phyloP scores from a whole-genome alignment of 2,888 invertebrate genomes.

The Noctua pronuba region DNA sequence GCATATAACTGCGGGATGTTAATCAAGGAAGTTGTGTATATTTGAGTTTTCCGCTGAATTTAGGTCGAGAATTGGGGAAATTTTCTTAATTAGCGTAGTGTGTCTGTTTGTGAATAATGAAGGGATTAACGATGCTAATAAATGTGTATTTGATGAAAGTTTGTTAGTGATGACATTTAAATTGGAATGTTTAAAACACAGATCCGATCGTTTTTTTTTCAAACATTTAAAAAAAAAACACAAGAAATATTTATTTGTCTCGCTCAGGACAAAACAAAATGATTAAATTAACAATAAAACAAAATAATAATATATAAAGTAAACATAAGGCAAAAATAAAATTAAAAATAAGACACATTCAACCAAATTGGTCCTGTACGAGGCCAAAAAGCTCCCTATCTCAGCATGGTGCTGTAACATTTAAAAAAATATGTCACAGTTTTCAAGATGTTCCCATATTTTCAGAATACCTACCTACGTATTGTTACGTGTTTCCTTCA shows the following conservation, averaged over 20 bases:
- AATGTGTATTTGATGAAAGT: neutral
- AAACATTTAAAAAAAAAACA: too few species aligned
- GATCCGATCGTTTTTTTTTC: neutral
- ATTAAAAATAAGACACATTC: too few species aligned
- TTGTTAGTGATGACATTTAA: neutral
- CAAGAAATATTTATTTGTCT: too few species aligned
- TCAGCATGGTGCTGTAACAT: too few species aligned
- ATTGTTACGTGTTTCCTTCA: neutral
- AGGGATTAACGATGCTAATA: constrained; percentile 12
- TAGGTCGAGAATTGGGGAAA: constrained; percentile 42
- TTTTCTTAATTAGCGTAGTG: constrained; percentile 56
- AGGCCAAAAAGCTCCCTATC: too few species aligned
- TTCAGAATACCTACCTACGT: neutral
- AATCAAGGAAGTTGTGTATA: constrained; percentile 76
- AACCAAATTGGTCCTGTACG: too few species aligned
- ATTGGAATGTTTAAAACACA: neutral
- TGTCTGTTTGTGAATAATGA: constrained; percentile 29
- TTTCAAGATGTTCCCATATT: neutral
- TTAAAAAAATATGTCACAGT: neutral
- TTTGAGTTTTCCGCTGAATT: constrained; percentile 67
- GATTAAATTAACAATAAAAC: too few species aligned
- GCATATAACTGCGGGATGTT: constrained; percentile 78
- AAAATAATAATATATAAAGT: too few species aligned
- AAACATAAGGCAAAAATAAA: too few species aligned
- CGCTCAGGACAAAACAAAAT: too few species aligned